Conservation (phyloP, 2,797 vertebrate species). For the Crenuchus spilurus region DNA sequence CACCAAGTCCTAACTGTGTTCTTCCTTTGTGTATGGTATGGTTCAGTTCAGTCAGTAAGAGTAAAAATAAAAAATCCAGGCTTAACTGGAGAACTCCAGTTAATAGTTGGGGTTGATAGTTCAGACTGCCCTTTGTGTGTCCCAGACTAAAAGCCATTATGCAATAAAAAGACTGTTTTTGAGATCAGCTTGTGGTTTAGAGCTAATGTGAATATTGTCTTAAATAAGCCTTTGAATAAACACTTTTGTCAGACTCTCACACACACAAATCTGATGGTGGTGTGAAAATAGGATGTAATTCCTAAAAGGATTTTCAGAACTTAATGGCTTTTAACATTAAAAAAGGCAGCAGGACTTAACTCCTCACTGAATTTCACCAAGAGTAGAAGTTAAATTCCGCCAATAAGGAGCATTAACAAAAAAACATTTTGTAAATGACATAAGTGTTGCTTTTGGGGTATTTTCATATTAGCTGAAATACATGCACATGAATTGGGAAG, state of each 20-base stretch:
- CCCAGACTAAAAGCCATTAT: background rate
- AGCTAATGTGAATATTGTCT: slow-evolving; percentile 21
- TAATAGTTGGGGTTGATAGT: background rate
- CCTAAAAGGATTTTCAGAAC: slow-evolving; percentile 28
- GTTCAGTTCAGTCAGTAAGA: background rate
- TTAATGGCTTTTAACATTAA: slow-evolving; percentile 33
- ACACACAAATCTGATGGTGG: slow-evolving; percentile 26
- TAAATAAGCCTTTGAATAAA: slow-evolving; percentile 43
- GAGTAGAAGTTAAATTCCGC: background rate
- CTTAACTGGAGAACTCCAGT: background rate
- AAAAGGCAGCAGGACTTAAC: slow-evolving; percentile 22
- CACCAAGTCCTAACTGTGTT: too few species aligned
- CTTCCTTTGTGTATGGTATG: background rate
- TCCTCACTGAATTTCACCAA: slow-evolving; percentile 15
- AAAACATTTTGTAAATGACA: slow-evolving; percentile 52
- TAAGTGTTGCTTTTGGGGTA: slow-evolving; percentile 48
- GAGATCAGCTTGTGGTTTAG: slow-evolving; percentile 33
- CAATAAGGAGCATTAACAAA: slow-evolving; percentile 36
- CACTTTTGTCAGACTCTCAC: slow-evolving; percentile 8
- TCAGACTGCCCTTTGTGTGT: background rate
- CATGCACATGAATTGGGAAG: slow-evolving; percentile 37
- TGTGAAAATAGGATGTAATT: slow-evolving; percentile 26
- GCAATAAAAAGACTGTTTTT: background rate
- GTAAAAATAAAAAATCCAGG: background rate
- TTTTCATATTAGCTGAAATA: slow-evolving; percentile 45